Evolutionary conservation across 2,888 invertebrate species (phyloP), one percentile per base, ranked within the genome.

Genomic region (Drosophila anomalata): DNA sequence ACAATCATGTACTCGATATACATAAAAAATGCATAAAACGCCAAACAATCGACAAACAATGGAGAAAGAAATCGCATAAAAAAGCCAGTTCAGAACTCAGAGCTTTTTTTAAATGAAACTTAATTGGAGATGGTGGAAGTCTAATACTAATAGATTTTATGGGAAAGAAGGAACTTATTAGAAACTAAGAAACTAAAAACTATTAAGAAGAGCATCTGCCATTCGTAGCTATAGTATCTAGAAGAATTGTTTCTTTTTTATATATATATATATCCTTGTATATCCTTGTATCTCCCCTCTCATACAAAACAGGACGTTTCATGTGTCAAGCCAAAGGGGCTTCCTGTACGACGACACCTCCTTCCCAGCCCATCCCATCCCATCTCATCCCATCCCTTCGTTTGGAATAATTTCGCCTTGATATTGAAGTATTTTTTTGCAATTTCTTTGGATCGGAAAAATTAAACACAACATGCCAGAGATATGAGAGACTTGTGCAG

Each of bases 11-110:
- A 70, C 73, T 75, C 75, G 66, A 80, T 84, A 80, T 78, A 75
- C 82, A 85, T 82, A 82, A 82, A 82, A 82, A 79, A 78, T 76
- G 79, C 79, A 81, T 85, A 81, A 86, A 44, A 39, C 58, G 65
- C 67, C 67, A 75, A 70, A 77, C 79, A 77, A 75, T 68, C 47
- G 56, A 48, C 50, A 47, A 69, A 74, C 71, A 71, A 70, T 62
- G 71, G 54, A 47, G 12, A 24, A 24, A 60, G 1, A 17, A 62
- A 62, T 63, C 54, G 53, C 54, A 62, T 62, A 53, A 65, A 42
- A 42, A 42, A 42, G 41, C 41, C 41, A 46, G 33, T 36, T 22
- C 42, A 33, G 42, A 2, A 2, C 36, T 24, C 42, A 24, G 24
- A 47, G 63, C 36, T 53, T 53, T 41, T 26, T 11, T 33, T 41